These are phyloP conservation scores for Corythaixoides concolor DNA, from an alignment of 2,113 vertebrate genomes.

Conservation along the genomic window DNA sequence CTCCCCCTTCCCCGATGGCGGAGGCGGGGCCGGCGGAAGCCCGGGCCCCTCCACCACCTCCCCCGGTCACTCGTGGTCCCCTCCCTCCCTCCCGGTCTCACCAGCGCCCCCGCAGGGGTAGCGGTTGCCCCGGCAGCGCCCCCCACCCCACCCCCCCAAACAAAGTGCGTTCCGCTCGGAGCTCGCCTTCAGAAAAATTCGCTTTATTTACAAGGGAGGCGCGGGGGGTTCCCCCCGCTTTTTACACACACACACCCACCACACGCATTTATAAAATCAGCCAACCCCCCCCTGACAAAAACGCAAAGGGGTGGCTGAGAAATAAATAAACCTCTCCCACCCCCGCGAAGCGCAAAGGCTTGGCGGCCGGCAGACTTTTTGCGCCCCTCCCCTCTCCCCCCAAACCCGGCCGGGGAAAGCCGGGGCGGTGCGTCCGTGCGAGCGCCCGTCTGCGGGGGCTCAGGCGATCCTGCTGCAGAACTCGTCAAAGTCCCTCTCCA, in stretches of 20 bases:
- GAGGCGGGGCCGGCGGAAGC: no score
- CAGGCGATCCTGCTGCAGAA: slow-evolving; percentile 81
- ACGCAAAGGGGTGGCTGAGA: background rate
- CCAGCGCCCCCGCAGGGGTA: background rate
- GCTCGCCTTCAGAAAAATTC: background rate
- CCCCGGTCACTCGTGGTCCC: background rate
- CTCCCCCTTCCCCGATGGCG: no score
- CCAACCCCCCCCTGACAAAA: slow-evolving; percentile 24
- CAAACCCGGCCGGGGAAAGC: background rate
- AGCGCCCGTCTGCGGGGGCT: background rate
- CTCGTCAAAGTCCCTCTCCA: slow-evolving; percentile 86
- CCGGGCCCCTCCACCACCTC: background rate
- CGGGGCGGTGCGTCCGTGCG: background rate
- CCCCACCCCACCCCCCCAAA: background rate
- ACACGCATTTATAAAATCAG: background rate
- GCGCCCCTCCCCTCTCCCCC: background rate
- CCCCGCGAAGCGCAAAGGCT: background rate
- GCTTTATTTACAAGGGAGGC: slow-evolving; percentile 26
- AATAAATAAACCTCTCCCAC: slow-evolving; percentile 2
- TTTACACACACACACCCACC: background rate
- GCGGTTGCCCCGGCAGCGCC: background rate
- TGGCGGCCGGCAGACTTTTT: background rate
- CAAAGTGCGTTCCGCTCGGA: background rate
- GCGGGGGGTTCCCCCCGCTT: background rate
- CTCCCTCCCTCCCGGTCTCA: background rate